A percentile compares a stretch with the other conserved stretches of the same genome.
phyloP scores from a whole-genome alignment of 2,888 invertebrate genomes.

The Chrysina gloriosa region DNA sequence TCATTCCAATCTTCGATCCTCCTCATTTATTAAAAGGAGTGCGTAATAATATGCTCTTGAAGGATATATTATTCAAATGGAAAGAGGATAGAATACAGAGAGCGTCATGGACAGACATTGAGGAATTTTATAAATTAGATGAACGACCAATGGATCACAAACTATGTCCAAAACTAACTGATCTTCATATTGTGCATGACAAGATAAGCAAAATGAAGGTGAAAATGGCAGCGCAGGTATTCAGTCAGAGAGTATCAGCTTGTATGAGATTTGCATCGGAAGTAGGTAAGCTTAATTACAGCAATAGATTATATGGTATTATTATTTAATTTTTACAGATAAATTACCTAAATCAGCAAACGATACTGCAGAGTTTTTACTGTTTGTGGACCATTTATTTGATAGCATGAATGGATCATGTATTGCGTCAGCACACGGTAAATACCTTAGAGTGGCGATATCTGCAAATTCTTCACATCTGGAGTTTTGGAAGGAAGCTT shows the following conservation, averaged over 20 bases:
- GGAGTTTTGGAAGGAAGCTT: conserved; percentile 41
- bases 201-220: conserved; percentile 43
- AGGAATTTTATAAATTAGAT: conserved; percentile 37
- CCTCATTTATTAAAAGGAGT: conserved; percentile 43
- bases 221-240: conserved; percentile 37
- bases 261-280: conserved; percentile 20
- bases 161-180: conserved; percentile 30
- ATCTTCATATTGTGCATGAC: conserved; percentile 30
- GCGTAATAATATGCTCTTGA: conserved; percentile 34
- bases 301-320: not conserved
- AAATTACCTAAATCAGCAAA: not conserved
- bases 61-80: conserved; percentile 13
- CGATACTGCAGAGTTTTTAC: conserved; percentile 44
- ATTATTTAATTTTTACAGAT: conserved; percentile 21
- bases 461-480: conserved; percentile 32
- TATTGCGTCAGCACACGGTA: not conserved
- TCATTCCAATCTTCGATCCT: conserved; percentile 39
- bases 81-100: not conserved
- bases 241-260: conserved; percentile 35
- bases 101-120: conserved; percentile 34
- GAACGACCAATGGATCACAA: conserved; percentile 21
- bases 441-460: conserved; percentile 19
- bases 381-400: conserved; percentile 46
- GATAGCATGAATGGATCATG: conserved; percentile 43
- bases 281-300: not conserved